Conservation (phyloP, 2,113 vertebrate species). For the Cepphus grylle region DNA sequence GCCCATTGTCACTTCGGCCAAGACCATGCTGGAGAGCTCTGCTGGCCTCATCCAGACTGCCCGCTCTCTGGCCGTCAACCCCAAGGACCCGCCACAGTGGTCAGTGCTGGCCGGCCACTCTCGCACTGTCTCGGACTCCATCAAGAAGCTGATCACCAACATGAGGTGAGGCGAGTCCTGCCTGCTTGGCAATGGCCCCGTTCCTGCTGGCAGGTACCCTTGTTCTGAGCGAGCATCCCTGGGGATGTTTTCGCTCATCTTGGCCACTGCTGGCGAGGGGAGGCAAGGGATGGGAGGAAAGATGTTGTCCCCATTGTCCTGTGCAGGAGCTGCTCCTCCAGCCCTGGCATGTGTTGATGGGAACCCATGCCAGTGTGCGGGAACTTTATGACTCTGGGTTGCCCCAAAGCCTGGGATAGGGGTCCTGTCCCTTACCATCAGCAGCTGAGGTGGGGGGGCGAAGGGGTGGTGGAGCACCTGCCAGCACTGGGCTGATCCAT, state of each 20-base stretch:
- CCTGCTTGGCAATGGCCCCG: not conserved
- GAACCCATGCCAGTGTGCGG: rapidly evolving
- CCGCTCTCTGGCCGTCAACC: conserved; percentile 90
- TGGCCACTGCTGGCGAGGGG: rapidly evolving
- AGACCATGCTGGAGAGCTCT: conserved; percentile 90
- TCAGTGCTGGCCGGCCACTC: conserved; percentile 91
- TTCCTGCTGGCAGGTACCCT: not conserved
- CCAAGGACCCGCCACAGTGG: conserved; percentile 92
- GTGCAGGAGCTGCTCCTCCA: not conserved
- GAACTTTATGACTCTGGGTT: not conserved
- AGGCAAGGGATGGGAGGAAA: not conserved
- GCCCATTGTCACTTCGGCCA: conserved; percentile 86
- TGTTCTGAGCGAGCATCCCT: not conserved
- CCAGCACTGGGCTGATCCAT: not conserved
- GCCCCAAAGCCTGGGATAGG: rapidly evolving
- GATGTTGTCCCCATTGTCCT: not conserved
- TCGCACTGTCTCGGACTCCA: conserved; percentile 94
- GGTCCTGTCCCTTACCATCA: not conserved
- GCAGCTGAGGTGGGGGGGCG: rapidly evolving
- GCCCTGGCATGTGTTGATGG: not conserved
- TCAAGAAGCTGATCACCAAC: conserved; percentile 95
- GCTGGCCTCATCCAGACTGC: conserved; percentile 91
- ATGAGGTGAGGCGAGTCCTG: conserved; percentile 81
- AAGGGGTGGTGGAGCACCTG: not conserved
- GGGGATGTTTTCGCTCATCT: not conserved